Conservation (phyloP, 2,113 vertebrate genomes). For the Mellivora capensis region DNA sequence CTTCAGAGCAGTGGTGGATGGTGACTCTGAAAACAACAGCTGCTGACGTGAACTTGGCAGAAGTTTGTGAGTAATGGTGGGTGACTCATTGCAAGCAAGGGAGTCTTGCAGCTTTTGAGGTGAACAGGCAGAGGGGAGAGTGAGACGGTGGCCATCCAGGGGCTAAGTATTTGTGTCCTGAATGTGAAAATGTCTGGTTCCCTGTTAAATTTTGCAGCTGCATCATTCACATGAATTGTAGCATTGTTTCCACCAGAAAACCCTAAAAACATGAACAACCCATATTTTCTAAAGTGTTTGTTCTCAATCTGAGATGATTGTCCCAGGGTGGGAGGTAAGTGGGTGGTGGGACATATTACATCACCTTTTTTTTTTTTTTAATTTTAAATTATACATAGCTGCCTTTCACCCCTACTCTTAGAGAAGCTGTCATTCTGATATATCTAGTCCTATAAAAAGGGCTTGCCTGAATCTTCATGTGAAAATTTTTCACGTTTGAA, state of each 20-base stretch:
- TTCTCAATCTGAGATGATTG: conserved; percentile 35
- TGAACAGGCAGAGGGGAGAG: conserved; percentile 12
- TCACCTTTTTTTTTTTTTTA: neutral
- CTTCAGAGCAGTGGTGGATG: conserved; percentile 31
- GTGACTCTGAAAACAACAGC: conserved; percentile 68
- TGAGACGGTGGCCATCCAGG: neutral
- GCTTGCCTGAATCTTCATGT: neutral
- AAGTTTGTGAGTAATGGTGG: conserved; percentile 58
- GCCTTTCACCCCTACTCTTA: neutral
- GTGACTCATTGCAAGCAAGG: conserved; percentile 51
- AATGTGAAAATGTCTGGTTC: neutral
- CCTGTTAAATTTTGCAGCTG: neutral
- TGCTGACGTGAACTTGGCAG: conserved; percentile 49
- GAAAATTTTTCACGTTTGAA: neutral
- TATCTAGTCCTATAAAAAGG: neutral
- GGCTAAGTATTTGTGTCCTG: conserved; percentile 13
- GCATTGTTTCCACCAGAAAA: neutral
- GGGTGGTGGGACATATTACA: conserved; percentile 5
- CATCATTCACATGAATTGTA: neutral
- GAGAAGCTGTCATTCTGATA: neutral
- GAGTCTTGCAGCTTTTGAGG: conserved; percentile 59
- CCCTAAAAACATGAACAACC: neutral
- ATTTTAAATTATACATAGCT: neutral
- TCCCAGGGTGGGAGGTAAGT: conserved; percentile 44
- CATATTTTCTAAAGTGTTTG: neutral